phyloP scores from a whole-genome alignment of 1,140 invertebrate species.

The Heliothis virescens region DNA sequence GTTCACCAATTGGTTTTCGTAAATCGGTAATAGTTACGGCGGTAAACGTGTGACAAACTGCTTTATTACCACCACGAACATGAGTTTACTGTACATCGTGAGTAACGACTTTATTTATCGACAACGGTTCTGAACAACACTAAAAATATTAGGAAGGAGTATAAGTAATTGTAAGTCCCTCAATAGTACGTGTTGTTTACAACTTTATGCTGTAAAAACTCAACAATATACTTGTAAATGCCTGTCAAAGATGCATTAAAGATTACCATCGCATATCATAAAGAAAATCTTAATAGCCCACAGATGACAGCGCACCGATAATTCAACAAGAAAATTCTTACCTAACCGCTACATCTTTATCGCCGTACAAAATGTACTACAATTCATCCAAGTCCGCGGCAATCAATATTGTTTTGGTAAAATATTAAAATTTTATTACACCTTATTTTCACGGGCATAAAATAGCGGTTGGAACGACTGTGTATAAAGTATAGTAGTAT shows the following conservation, averaged over 20 bases:
- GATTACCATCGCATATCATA: slow-evolving; percentile 18
- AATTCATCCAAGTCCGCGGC: slow-evolving; percentile 44
- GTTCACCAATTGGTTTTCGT: slow-evolving; percentile 40
- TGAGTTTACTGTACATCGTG: slow-evolving; percentile 11
- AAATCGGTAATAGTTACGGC: slow-evolving; percentile 34
- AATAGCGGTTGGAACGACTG: slow-evolving; percentile 54
- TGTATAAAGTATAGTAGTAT: slow-evolving; percentile 58
- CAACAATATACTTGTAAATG: not conserved
- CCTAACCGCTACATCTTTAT: slow-evolving; percentile 5
- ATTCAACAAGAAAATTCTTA: slow-evolving; percentile 3
- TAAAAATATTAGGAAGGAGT: not conserved
- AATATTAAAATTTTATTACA: slow-evolving; percentile 69
- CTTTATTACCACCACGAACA: slow-evolving; percentile 30
- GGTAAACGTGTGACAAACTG: slow-evolving; percentile 38
- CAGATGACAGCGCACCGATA: slow-evolving; percentile 18
- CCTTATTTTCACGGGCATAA: slow-evolving; percentile 60
- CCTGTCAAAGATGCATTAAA: not conserved
- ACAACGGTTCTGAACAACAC: not conserved
- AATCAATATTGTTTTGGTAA: slow-evolving; percentile 60
- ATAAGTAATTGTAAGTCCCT: not conserved
- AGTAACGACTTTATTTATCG: slow-evolving; percentile 1
- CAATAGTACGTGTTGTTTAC: not conserved
- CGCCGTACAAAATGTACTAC: slow-evolving; percentile 2
- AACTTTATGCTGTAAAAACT: not conserved
- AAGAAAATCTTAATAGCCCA: slow-evolving; percentile 17